Evolutionary conservation across 1,140 invertebrate genomes (phyloP).

Genomic region (Drosophila insularis): DNA sequence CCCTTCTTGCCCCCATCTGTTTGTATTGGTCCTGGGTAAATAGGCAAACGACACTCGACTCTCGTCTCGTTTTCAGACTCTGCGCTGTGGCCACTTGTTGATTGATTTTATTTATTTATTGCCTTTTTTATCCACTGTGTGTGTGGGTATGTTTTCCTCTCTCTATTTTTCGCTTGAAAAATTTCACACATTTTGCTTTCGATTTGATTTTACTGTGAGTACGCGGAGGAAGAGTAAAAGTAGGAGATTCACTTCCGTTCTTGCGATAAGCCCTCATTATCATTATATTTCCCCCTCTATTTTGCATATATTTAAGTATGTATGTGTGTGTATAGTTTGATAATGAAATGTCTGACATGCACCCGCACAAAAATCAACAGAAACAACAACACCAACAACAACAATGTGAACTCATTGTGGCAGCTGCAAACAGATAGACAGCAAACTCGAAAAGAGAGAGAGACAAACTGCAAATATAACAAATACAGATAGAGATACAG

Average conservation of each 20-base stretch:
- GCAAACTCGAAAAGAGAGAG: constrained; percentile 7
- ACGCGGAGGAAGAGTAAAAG: constrained; percentile 7
- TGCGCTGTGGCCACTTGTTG: constrained; percentile 63
- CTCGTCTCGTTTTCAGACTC: background rate
- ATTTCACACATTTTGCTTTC: constrained; percentile 35
- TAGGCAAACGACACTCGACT: constrained; percentile 4
- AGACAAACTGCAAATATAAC: constrained; percentile 28
- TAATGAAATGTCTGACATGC: constrained; percentile 76
- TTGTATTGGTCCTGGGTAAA: constrained; percentile 15
- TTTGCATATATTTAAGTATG: background rate
- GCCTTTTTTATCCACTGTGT: background rate
- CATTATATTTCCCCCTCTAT: constrained; percentile 45
- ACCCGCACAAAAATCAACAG: constrained; percentile 62
- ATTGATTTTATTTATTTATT: constrained; percentile 69
- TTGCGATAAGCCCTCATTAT: constrained; percentile 74
- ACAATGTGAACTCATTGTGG: constrained; percentile 75
- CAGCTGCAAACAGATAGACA: constrained; percentile 43
- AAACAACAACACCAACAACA: constrained; percentile 26
- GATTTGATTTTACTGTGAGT: constrained; percentile 24
- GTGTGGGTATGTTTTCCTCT: background rate
- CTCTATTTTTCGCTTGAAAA: constrained; percentile 8
- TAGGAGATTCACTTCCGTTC: constrained; percentile 31
- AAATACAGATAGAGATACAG: constrained; percentile 37
- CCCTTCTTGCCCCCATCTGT: background rate
- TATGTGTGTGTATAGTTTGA: constrained; percentile 41